Evolutionary conservation across 1,140 invertebrate genomes (phyloP), one percentile per base, ranked within the genome.

Genomic region (Bombus pyrosoma): DNA sequence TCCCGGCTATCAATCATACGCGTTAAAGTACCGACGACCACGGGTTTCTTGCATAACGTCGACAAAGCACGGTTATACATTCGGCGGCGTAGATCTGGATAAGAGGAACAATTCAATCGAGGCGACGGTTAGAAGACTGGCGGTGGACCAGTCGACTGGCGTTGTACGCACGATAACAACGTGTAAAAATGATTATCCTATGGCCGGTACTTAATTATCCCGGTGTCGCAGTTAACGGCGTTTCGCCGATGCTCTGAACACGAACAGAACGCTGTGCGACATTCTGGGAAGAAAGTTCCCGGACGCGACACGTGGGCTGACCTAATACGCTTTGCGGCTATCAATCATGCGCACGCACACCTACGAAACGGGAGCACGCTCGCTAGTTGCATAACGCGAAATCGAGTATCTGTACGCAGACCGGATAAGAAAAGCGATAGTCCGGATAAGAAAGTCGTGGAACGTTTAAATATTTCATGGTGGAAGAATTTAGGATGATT

Each of bases 1-100:
- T 90, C 86, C 62, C 80, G 86, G 39, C 88, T 83, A 90, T 90
- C 89, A 87, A 90, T 90, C 89, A 90, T 90, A n/a, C 71, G 68
- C 64, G 88, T 72, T 78, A 77, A 66, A 75, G 57, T 83, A 34
- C 73, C 77, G 43, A 59, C 85, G 64, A 53, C 85, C 41, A 74
- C 59, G 43, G 73, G 66, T 90, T 77, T 83, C 80, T 90, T 90
- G 88, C 88, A 80, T 90, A 90, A 90, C 81, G 71, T 64, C 43
- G 74, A 76, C 81, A 82, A 86, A 85, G 86, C 86, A 43, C 53
- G 34, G 87, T 57, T 13, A 62, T 64, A 81, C 76, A 28, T 73
- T 81, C 80, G 53, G 69, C 53, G 77, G 41, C 32, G 6, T 4
- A 57, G 73, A 83, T 81, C 68, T 53, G 79, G 87, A 88, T 89